A percentile compares a stretch with the other conserved stretches of the same genome.
Conservation (phyloP, 2,888 invertebrate species). For the Microchrysa polita region DNA sequence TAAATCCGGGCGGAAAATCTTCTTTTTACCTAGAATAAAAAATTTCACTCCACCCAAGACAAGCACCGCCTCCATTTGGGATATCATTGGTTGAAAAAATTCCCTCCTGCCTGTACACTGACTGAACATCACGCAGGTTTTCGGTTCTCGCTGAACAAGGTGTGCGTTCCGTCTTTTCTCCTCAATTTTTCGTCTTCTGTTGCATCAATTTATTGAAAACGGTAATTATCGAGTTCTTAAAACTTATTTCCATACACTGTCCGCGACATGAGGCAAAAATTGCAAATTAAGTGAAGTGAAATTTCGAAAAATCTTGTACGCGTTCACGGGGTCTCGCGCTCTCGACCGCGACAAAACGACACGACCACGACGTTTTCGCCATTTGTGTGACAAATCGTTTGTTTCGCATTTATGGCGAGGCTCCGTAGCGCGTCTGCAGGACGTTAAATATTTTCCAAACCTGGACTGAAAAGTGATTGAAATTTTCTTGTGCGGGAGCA, state of each 20-base stretch:
- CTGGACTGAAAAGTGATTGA: background rate
- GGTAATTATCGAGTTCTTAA: conserved; percentile 10
- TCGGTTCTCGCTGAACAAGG: conserved; percentile 6
- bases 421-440: background rate
- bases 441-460: background rate
- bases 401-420: background rate
- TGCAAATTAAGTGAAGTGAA: background rate
- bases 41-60: background rate
- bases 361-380: background rate
- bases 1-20: too few species aligned
- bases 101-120: too few species aligned
- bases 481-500: background rate
- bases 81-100: too few species aligned
- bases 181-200: background rate
- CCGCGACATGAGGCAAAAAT: background rate
- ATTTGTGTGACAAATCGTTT: conserved; percentile 21
- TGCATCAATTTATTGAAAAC: conserved; percentile 19
- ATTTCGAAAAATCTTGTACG: too few species aligned
- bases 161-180: conserved; percentile 19
- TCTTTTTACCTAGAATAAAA: background rate
- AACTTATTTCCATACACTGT: background rate
- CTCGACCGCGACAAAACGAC: too few species aligned
- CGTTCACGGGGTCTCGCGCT: background rate
- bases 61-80: background rate
- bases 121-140: too few species aligned